phyloP scores from a whole-genome alignment of 2,888 invertebrate species.

The Acanthosepion pharaonis region DNA sequence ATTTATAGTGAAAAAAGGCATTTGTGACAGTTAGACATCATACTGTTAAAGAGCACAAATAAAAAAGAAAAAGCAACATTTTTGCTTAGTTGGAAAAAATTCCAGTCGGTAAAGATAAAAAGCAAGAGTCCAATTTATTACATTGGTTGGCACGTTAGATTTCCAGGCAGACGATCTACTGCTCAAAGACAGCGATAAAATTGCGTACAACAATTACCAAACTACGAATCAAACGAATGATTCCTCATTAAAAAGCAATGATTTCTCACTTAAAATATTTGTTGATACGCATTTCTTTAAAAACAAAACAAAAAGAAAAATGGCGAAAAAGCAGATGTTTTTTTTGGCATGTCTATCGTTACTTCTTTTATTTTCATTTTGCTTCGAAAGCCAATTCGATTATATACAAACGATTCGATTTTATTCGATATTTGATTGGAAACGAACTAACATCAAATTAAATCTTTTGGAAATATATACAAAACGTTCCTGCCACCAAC shows the following conservation, averaged over 20 bases:
- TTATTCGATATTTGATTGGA: not conserved
- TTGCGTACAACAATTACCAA: not conserved
- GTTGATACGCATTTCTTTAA: not conserved
- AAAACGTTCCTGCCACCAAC: not conserved
- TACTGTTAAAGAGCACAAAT: not conserved
- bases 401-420: not conserved
- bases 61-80: not conserved
- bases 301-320: not conserved
- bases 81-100: not conserved
- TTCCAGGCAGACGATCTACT: not conserved
- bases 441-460: not conserved
- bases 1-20: no score
- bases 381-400: not conserved
- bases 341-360: not conserved
- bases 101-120: not conserved
- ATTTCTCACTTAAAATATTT: not conserved
- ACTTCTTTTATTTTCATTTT: not conserved
- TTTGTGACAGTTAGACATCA: not conserved
- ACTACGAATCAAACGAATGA: not conserved
- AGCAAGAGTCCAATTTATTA: not conserved
- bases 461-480: not conserved
- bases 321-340: not conserved
- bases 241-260: slow-evolving; percentile 5
- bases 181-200: no score
- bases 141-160: not conserved